These are phyloP conservation scores for Epistrophe grossulariae DNA, from an alignment of 2,888 invertebrate species.

Conservation along the genomic window DNA sequence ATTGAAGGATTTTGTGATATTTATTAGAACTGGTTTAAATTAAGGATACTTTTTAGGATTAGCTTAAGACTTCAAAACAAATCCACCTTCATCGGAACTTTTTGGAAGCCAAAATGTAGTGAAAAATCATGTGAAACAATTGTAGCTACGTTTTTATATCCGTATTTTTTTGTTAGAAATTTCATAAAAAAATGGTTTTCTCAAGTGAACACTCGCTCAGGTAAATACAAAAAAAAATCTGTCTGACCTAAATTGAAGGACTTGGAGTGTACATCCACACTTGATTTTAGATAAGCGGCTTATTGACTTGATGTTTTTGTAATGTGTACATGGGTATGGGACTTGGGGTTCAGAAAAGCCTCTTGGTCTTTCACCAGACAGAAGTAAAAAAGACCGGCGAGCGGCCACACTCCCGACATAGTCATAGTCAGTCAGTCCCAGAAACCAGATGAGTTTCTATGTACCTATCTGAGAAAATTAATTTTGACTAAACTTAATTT, in stretches of 20 bases:
- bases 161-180: too few relatives aligned
- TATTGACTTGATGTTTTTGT: slow-evolving; percentile 33
- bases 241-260: neutral
- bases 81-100: too few relatives aligned
- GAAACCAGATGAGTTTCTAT: slow-evolving; percentile 15
- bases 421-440: slow-evolving; percentile 17
- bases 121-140: too few relatives aligned
- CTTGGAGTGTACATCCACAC: slow-evolving; percentile 5
- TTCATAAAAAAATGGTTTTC: too few relatives aligned
- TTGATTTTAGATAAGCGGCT: slow-evolving; percentile 36
- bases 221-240: too few relatives aligned
- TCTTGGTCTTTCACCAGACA: slow-evolving; percentile 14
- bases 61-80: too few relatives aligned
- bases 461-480: neutral
- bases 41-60: too few relatives aligned
- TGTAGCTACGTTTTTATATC: too few relatives aligned
- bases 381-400: neutral
- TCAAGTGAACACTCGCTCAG: too few relatives aligned
- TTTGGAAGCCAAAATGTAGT: too few relatives aligned
- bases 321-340: slow-evolving; percentile 19
- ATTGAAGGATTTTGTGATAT: too few relatives aligned
- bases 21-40: too few relatives aligned
- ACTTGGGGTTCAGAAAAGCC: slow-evolving; percentile 22
- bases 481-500: slow-evolving; percentile 12
- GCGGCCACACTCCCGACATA: slow-evolving; percentile 3